phyloP scores from a whole-genome alignment of 2,113 vertebrate genomes.

The Elephantulus edwardii region DNA sequence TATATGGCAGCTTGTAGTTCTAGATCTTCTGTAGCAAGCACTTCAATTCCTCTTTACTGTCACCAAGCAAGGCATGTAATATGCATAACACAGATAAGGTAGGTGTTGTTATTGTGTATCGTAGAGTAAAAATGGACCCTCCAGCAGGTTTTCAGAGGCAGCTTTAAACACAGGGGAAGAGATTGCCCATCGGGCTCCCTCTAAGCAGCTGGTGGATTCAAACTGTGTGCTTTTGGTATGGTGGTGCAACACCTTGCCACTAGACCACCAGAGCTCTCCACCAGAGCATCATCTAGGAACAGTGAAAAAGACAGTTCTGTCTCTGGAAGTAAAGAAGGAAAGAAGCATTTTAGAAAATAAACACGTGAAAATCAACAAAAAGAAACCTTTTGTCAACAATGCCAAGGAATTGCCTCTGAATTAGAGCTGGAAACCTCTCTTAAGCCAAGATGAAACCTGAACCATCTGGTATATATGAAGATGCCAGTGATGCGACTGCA shows the following conservation, averaged over 20 bases:
- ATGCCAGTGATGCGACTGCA: background rate
- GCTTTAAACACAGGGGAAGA: too few relatives aligned
- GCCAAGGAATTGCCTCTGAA: background rate
- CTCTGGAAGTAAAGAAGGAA: background rate
- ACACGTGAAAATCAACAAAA: background rate
- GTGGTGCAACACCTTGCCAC: background rate
- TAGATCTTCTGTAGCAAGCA: too few relatives aligned
- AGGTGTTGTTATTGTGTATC: too few relatives aligned
- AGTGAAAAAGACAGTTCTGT: background rate
- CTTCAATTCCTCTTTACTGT: too few relatives aligned
- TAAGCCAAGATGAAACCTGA: background rate
- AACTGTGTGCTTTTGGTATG: background rate
- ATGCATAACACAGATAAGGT: too few relatives aligned
- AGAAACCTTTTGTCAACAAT: background rate
- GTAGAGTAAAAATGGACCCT: too few relatives aligned
- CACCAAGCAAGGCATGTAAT: too few relatives aligned
- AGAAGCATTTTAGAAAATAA: too few relatives aligned
- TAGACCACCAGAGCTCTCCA: background rate
- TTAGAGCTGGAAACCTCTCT: background rate
- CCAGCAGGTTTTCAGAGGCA: too few relatives aligned
- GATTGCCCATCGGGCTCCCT: too few relatives aligned
- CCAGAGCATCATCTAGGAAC: background rate
- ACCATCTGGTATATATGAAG: background rate
- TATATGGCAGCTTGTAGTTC: too few relatives aligned
- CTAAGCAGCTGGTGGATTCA: too few relatives aligned